Conservation (phyloP, 2,797 vertebrate genomes). For the Acomys russatus region DNA sequence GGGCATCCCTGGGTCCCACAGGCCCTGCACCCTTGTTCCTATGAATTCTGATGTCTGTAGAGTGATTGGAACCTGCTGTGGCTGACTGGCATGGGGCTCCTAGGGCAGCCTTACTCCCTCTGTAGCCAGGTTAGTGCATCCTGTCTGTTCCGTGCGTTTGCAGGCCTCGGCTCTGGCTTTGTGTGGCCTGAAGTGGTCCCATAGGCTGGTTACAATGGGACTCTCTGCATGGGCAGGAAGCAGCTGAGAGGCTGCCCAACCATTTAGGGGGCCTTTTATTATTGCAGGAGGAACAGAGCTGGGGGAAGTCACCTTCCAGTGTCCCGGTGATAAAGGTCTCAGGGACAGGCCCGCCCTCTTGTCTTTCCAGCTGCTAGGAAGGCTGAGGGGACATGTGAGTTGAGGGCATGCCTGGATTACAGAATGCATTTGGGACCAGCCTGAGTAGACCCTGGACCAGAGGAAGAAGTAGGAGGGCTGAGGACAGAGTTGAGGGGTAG, state of each 20-base stretch:
- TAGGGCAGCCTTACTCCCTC: neutral
- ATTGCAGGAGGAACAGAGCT: neutral
- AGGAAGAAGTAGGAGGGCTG: neutral
- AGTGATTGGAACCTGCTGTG: neutral
- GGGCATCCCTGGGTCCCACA: neutral
- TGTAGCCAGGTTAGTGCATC: neutral
- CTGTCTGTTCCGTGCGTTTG: rapidly evolving
- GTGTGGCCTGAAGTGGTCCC: neutral
- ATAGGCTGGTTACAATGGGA: neutral
- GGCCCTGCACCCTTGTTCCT: neutral
- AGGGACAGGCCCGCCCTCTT: neutral
- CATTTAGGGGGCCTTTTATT: neutral
- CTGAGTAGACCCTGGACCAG: neutral
- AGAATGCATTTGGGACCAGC: neutral
- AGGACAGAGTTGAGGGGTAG: neutral
- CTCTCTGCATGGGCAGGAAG: neutral
- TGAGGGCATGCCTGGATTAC: neutral
- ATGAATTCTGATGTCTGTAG: neutral
- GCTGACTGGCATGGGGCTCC: neutral
- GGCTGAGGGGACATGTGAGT: neutral
- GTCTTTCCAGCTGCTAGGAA: neutral
- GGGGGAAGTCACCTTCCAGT: rapidly evolving
- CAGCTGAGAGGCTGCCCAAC: neutral
- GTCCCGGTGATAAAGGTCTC: neutral
- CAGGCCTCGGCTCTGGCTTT: too few relatives aligned